These are phyloP conservation scores for Eretmocerus hayati DNA, from an alignment of 2,888 invertebrate genomes.

Conservation along the genomic window DNA sequence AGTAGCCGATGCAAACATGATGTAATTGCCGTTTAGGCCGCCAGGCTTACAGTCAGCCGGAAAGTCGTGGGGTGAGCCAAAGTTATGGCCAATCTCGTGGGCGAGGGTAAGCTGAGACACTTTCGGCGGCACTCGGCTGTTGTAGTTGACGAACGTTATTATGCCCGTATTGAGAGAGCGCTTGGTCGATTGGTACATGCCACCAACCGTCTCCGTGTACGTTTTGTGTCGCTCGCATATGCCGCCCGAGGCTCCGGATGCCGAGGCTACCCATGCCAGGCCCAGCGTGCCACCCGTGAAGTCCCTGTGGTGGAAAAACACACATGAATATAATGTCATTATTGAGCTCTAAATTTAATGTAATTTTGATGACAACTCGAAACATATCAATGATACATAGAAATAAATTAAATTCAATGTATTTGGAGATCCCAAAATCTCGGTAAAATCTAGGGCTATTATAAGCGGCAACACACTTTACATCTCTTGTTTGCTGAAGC, in stretches of 20 bases:
- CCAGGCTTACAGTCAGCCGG: conserved; percentile 87
- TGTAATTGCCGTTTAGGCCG: conserved; percentile 89
- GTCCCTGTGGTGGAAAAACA: conserved; percentile 55
- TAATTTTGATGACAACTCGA: no score
- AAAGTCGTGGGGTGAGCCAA: conserved; percentile 96
- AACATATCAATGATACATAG: no score
- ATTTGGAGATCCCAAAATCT: no score
- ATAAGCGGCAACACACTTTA: no score
- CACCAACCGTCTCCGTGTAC: conserved; percentile 91
- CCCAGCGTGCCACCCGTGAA: conserved; percentile 98
- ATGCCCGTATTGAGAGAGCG: conserved; percentile 96
- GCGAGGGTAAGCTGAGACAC: conserved; percentile 96
- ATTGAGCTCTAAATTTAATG: no score
- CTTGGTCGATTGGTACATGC: conserved; percentile 89
- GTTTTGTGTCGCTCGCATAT: conserved; percentile 98
- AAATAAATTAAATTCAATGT: no score
- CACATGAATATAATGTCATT: no score
- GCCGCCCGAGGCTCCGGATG: conserved; percentile 95
- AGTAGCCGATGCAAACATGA: conserved; percentile 99
- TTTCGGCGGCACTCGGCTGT: conserved; percentile 91
- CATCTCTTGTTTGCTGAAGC: no score
- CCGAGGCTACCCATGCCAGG: conserved; percentile 98
- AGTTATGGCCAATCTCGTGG: conserved; percentile 98
- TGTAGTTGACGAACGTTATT: conserved; percentile 98
- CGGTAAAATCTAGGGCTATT: no score